Evolutionary conservation across 2,113 vertebrate species (phyloP).

Genomic region (Laterallus jamaicensis): DNA sequence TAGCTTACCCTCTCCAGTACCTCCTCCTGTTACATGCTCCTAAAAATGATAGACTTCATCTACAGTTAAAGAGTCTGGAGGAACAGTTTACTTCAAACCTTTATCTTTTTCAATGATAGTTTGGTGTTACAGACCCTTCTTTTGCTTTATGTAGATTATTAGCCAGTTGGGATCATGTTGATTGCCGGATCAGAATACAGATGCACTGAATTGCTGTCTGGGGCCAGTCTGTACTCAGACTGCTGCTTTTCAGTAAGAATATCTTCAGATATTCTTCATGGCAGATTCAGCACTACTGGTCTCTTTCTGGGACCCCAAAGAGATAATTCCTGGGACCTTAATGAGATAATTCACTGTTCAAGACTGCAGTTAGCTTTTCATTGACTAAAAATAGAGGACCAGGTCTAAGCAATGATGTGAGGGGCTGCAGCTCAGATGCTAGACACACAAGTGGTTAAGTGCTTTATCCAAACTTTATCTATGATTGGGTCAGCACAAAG

Average conservation of each 20-base stretch:
- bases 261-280: background rate
- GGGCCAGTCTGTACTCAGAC: background rate
- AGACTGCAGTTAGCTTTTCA: background rate
- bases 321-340: no score
- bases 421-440: background rate
- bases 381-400: background rate
- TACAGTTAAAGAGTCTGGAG: background rate
- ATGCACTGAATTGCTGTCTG: background rate
- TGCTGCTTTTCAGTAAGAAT: background rate
- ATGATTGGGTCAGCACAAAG: background rate
- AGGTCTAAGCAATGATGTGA: background rate
- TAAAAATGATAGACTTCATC: background rate
- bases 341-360: background rate
- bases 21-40: background rate
- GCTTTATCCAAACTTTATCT: background rate
- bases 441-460: background rate
- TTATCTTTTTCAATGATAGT: background rate
- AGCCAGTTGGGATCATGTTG: background rate
- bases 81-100: background rate
- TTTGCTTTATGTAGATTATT: background rate
- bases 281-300: background rate
- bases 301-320: background rate
- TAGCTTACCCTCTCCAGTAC: background rate
- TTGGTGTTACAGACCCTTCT: background rate
- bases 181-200: background rate